Conservation (phyloP, 2,888 invertebrate genomes). For the Brenthis daphne region DNA sequence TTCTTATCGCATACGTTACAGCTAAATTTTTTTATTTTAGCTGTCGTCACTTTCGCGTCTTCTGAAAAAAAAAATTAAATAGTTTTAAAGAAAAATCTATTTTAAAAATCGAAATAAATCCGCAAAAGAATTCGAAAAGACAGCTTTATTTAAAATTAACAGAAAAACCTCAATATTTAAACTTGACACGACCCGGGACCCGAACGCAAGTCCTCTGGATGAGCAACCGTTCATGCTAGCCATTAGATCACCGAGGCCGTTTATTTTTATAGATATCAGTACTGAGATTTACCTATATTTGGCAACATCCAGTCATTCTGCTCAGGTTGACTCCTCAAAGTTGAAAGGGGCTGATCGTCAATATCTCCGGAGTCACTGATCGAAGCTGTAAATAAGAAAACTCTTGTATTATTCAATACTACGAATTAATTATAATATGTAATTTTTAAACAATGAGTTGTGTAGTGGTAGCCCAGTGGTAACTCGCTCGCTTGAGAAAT, state of each 20-base stretch:
- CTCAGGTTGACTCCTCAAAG: constrained; percentile 33
- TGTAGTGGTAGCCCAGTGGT: too few relatives aligned
- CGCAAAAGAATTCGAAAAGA: too few relatives aligned
- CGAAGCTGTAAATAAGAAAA: constrained; percentile 8
- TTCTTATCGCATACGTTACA: constrained; percentile 57
- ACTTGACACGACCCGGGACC: too few relatives aligned
- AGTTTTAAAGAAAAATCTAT: too few relatives aligned
- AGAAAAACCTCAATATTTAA: too few relatives aligned
- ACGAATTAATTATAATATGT: neutral
- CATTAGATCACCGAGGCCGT: too few relatives aligned
- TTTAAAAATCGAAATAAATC: too few relatives aligned
- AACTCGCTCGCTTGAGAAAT: too few relatives aligned
- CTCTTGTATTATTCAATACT: neutral
- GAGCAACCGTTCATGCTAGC: too few relatives aligned
- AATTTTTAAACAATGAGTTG: neutral
- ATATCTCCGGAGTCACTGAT: constrained; percentile 36
- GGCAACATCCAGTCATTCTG: constrained; percentile 37
- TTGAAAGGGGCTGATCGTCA: constrained; percentile 47
- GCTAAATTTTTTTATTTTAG: constrained; percentile 44
- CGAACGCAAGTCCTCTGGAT: too few relatives aligned
- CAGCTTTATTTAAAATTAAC: too few relatives aligned
- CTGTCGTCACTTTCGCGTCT: constrained; percentile 29
- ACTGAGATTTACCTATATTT: constrained; percentile 25
- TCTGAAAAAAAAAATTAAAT: constrained; percentile 37
- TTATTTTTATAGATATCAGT: too few relatives aligned